phyloP scores from a whole-genome alignment of 2,888 invertebrate genomes.

The Halictus quadricinctus region DNA sequence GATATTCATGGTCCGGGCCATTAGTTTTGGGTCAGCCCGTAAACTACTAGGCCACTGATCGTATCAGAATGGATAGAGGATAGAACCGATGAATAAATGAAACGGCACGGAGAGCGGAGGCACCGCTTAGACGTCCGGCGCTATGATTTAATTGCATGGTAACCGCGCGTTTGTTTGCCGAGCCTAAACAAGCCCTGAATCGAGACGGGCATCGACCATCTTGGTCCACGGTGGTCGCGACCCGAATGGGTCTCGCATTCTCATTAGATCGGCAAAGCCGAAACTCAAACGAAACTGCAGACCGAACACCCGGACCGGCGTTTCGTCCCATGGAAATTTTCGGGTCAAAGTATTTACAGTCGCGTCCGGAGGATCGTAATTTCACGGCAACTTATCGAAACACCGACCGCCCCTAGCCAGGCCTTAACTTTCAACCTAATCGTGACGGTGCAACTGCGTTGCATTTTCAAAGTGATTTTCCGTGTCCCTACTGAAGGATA shows the following conservation, averaged over 20 bases:
- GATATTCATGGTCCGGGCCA: background rate
- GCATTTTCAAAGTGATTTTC: constrained; percentile 14
- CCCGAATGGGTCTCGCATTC: constrained; percentile 55
- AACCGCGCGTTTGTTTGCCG: constrained; percentile 60
- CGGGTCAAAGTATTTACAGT: constrained; percentile 43
- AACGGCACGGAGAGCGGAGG: background rate
- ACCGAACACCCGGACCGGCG: background rate
- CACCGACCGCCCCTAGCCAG: constrained; percentile 9
- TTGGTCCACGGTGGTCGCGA: constrained; percentile 39
- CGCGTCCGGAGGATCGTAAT: constrained; percentile 35
- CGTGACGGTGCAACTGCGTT: constrained; percentile 7
- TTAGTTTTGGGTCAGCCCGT: background rate
- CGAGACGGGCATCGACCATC: constrained; percentile 46
- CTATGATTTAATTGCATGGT: constrained; percentile 64
- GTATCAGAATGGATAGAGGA: constrained; percentile 5
- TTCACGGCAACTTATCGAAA: constrained; percentile 37
- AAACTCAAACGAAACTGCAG: constrained; percentile 57
- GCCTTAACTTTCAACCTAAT: constrained; percentile 26
- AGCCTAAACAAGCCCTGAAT: constrained; percentile 63
- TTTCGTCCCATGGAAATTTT: constrained; percentile 36
- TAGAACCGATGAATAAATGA: constrained; percentile 23
- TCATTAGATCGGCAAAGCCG: constrained; percentile 49
- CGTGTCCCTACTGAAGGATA: background rate
- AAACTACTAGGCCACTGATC: background rate
- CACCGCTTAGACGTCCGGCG: constrained; percentile 42